phyloP scores from a whole-genome alignment of 2,888 invertebrate species.

The Nematopogon swammerdamellus region DNA sequence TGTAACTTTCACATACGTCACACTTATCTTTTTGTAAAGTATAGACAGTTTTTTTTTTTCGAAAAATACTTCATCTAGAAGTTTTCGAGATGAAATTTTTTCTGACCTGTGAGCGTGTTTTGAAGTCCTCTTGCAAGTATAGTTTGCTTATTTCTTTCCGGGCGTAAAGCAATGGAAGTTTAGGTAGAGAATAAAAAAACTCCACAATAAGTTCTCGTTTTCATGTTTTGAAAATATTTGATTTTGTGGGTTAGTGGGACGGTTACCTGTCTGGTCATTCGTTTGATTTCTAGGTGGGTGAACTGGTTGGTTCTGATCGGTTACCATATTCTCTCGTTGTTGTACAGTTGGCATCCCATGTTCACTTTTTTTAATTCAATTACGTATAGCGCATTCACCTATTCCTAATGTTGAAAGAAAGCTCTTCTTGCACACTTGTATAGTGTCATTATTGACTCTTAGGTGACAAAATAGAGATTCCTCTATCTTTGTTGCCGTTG shows the following conservation, averaged over 20 bases:
- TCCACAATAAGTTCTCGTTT: background rate
- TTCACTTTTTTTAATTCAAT: background rate
- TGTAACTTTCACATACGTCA: slow-evolving; percentile 11
- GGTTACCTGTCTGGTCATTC: background rate
- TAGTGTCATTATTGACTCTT: background rate
- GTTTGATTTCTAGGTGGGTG: too few relatives aligned
- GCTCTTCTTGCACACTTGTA: slow-evolving; percentile 5
- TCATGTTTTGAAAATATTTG: background rate
- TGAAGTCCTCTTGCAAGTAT: slow-evolving; percentile 9
- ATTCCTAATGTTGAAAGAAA: slow-evolving; percentile 5
- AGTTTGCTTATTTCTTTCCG: slow-evolving; percentile 12
- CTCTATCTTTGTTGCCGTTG: too few relatives aligned
- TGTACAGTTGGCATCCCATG: background rate
- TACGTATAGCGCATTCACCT: background rate
- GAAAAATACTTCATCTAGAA: slow-evolving; percentile 13
- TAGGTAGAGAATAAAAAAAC: slow-evolving; percentile 6
- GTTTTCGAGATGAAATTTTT: slow-evolving; percentile 6
- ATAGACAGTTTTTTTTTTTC: slow-evolving; percentile 15
- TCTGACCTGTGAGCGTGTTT: background rate
- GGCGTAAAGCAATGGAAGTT: slow-evolving; percentile 14
- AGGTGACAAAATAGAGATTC: too few relatives aligned
- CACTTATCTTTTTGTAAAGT: slow-evolving; percentile 16
- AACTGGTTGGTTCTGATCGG: background rate
- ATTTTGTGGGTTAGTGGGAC: background rate
- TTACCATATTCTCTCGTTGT: background rate